Percentiles rank a stretch among this genome's conserved stretches.
These are phyloP conservation scores for Chrysocyon brachyurus DNA, from an alignment of 2,797 vertebrate genomes.

Conservation along the genomic window DNA sequence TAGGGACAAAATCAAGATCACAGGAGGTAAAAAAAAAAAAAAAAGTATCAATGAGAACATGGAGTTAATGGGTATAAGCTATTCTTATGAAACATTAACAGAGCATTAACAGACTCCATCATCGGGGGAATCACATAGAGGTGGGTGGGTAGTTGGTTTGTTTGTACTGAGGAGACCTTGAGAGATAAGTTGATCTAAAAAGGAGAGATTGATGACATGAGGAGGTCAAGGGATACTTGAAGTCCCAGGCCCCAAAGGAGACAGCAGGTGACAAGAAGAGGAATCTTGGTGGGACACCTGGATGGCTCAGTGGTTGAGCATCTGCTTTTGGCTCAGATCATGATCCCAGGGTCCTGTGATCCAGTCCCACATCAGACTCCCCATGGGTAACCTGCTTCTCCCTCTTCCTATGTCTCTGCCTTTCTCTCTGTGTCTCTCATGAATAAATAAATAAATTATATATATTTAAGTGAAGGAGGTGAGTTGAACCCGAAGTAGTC, in stretches of 20 bases:
- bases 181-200: background rate
- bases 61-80: background rate
- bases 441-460: no score
- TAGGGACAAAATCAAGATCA: background rate
- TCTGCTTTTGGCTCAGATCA: no score
- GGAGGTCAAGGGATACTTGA: background rate
- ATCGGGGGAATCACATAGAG: background rate
- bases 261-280: background rate
- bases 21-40: background rate
- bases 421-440: no score
- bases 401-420: no score
- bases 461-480: background rate
- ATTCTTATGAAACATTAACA: background rate
- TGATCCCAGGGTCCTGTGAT: no score
- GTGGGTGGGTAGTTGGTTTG: background rate
- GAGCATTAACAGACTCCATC: background rate
- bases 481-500: background rate
- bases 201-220: background rate
- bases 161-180: background rate
- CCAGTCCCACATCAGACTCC: no score
- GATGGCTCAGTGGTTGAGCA: no score
- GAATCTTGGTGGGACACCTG: background rate
- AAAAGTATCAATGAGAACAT: background rate
- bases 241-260: background rate
- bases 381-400: no score